These are phyloP conservation scores for Cyprinodon tularosa DNA, from an alignment of 2,113 vertebrate genomes.

Conservation along the genomic window DNA sequence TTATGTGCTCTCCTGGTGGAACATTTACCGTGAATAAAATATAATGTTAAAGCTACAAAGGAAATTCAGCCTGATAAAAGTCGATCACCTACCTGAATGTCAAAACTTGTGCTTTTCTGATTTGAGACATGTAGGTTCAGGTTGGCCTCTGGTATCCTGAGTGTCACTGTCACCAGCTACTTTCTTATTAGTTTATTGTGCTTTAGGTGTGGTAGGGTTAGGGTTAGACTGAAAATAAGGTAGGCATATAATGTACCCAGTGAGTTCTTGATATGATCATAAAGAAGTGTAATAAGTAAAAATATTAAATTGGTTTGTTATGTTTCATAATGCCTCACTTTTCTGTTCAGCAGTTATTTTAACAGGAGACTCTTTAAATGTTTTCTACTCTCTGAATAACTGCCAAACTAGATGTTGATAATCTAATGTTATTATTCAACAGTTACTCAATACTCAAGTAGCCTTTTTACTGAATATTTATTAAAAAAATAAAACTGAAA, in stretches of 20 bases:
- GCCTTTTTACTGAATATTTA: too few species aligned
- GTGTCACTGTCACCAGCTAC: neutral
- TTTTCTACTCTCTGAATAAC: too few species aligned
- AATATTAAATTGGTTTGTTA: neutral
- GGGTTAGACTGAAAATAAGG: neutral
- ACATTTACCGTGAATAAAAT: neutral
- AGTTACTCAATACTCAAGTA: too few species aligned
- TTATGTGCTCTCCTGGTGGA: neutral
- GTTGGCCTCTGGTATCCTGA: neutral
- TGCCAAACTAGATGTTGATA: neutral
- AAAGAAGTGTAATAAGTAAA: neutral
- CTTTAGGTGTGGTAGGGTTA: neutral
- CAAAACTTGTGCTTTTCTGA: neutral
- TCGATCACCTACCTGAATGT: neutral
- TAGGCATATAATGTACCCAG: neutral
- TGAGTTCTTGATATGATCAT: neutral
- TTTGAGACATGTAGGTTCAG: neutral
- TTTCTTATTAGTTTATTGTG: neutral
- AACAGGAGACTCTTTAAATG: neutral
- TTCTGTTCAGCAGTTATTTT: neutral
- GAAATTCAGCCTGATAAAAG: neutral
- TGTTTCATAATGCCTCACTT: neutral
- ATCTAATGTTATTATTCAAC: too few species aligned
- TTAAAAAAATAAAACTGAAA: too few species aligned
- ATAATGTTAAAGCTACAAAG: neutral